A percentile compares a stretch with the other conserved stretches of the same genome.
Evolutionary conservation across 2,113 vertebrate genomes (phyloP).

Genomic region (Platysternon megacephalum): DNA sequence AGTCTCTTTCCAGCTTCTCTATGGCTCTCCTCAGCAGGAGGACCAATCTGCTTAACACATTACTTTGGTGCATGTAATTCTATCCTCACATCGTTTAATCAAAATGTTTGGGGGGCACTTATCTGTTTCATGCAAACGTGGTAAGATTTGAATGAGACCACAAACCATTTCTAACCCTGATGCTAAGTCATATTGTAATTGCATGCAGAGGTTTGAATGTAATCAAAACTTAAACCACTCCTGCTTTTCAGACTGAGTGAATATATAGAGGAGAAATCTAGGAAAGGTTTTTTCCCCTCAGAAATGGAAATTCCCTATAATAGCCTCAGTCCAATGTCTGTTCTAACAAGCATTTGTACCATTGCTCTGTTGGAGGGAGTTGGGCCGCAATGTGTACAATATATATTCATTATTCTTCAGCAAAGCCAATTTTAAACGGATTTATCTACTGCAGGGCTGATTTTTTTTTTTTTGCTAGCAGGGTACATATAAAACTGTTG

Average conservation of each 20-base stretch:
- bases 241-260: background rate
- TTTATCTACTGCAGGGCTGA: background rate
- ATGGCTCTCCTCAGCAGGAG: background rate
- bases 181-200: background rate
- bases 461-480: background rate
- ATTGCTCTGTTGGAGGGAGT: background rate
- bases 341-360: background rate
- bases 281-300: background rate
- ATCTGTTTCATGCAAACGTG: background rate
- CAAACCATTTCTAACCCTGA: background rate
- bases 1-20: background rate
- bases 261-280: slow-evolving; percentile 40
- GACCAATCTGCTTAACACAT: background rate
- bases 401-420: background rate
- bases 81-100: background rate
- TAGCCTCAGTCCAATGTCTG: background rate
- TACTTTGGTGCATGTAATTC: background rate
- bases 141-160: background rate
- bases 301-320: background rate
- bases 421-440: background rate
- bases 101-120: slow-evolving; percentile 13
- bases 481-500: background rate
- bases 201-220: background rate
- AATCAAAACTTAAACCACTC: background rate
- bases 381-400: background rate